Percentiles rank a stretch among this genome's conserved stretches.
Conservation (phyloP, 2,113 vertebrate genomes). For the Bos indicus region DNA sequence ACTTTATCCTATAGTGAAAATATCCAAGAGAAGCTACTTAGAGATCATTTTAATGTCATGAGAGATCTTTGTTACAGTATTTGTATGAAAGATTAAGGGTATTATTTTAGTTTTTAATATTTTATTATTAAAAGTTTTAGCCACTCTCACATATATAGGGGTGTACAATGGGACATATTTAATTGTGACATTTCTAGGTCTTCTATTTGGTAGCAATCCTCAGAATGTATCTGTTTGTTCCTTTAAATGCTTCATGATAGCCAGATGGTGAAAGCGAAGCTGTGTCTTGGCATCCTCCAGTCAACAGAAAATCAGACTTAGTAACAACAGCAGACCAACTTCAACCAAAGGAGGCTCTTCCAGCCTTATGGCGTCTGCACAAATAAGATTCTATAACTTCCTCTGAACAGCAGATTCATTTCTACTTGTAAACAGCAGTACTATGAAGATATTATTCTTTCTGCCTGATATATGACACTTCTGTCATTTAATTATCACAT, state of each 20-base stretch:
- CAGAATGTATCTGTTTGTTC: neutral
- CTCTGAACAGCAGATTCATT: neutral
- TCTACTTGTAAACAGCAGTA: neutral
- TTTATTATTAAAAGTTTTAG: neutral
- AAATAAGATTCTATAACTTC: neutral
- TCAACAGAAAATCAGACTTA: neutral
- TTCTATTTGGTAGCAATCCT: neutral
- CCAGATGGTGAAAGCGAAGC: neutral
- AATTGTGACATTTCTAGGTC: neutral
- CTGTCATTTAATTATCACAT: constrained; percentile 32
- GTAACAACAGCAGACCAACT: accelerated
- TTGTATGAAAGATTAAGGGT: neutral
- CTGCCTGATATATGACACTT: neutral
- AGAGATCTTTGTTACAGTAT: neutral
- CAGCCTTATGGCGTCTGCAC: neutral
- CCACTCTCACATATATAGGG: neutral
- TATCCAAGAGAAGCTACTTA: neutral
- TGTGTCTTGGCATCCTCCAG: neutral
- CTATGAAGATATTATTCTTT: neutral
- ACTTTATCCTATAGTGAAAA: neutral
- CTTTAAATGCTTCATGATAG: neutral
- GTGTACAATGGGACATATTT: neutral
- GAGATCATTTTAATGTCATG: neutral
- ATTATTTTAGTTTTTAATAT: neutral
- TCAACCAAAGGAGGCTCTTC: neutral